Evolutionary conservation across 1,140 invertebrate genomes (phyloP).

Genomic region (Eueides isabella): DNA sequence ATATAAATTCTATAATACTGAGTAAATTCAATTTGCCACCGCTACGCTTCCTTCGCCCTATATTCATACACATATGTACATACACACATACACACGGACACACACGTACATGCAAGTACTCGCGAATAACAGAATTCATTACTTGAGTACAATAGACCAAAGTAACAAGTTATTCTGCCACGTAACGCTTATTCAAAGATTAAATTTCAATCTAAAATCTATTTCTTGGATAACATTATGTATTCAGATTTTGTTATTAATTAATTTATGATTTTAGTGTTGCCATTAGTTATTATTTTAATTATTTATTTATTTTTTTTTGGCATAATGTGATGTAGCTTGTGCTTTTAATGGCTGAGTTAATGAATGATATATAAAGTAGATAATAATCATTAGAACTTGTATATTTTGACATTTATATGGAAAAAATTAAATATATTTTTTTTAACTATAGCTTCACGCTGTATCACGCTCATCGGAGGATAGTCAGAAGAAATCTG

Average conservation of each 20-base stretch:
- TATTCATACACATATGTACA: not conserved
- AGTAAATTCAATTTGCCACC: constrained; percentile 12
- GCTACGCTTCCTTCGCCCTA: constrained; percentile 7
- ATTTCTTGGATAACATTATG: constrained; percentile 11
- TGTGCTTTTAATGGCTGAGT: not conserved
- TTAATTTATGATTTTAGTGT: not conserved
- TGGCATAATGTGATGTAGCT: not conserved
- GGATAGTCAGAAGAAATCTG: no score
- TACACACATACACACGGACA: not conserved
- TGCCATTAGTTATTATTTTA: not conserved
- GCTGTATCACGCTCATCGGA: no score
- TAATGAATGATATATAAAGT: no score
- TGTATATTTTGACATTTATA: no score
- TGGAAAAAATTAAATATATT: no score
- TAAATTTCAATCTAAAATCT: constrained; percentile 15
- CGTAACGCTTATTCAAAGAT: constrained; percentile 9
- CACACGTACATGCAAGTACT: not conserved
- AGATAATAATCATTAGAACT: no score
- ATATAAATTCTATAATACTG: not conserved
- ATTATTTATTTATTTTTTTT: not conserved
- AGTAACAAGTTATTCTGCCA: constrained; percentile 14
- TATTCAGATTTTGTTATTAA: not conserved
- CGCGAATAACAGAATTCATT: constrained; percentile 14
- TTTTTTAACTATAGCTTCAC: no score
- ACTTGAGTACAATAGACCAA: constrained; percentile 2